These are phyloP conservation scores for Trichogramma dendrolimi DNA, from an alignment of 2,888 invertebrate genomes.

Conservation along the genomic window DNA sequence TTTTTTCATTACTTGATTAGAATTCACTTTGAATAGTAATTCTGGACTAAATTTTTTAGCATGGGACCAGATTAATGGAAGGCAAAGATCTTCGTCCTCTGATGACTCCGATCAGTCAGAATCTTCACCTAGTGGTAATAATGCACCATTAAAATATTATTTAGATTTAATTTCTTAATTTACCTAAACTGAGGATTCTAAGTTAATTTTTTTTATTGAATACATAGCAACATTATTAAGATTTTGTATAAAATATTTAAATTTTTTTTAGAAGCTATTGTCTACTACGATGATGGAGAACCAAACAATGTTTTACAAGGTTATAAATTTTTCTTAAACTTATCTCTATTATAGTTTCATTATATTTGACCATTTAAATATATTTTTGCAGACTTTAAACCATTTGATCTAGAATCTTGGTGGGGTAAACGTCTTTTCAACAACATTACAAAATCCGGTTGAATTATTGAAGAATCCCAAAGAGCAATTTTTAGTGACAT, in stretches of 20 bases:
- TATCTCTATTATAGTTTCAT: constrained; percentile 1
- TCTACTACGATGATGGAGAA: constrained; percentile 71
- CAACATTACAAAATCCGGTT: constrained; percentile 72
- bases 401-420: constrained; percentile 87
- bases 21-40: neutral
- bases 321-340: constrained; percentile 31
- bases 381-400: constrained; percentile 68
- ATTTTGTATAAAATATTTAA: neutral
- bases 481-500: no score
- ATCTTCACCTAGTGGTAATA: constrained; percentile 33
- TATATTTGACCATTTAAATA: constrained; percentile 6
- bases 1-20: neutral
- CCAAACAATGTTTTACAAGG: constrained; percentile 65
- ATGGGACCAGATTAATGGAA: constrained; percentile 63
- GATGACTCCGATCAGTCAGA: constrained; percentile 54
- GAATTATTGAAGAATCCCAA: no score
- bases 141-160: neutral
- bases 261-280: constrained; percentile 49
- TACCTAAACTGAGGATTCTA: constrained; percentile 4
- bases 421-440: constrained; percentile 84
- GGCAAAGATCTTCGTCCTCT: constrained; percentile 57
- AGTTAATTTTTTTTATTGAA: constrained; percentile 19
- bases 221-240: constrained; percentile 13
- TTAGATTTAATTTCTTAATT: constrained; percentile 3
- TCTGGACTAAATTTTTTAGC: constrained; percentile 52